A percentile compares a stretch with the other conserved stretches of the same genome.
These are phyloP conservation scores for Tupaia chinensis DNA, from an alignment of 2,113 vertebrate genomes.

Conservation along the genomic window DNA sequence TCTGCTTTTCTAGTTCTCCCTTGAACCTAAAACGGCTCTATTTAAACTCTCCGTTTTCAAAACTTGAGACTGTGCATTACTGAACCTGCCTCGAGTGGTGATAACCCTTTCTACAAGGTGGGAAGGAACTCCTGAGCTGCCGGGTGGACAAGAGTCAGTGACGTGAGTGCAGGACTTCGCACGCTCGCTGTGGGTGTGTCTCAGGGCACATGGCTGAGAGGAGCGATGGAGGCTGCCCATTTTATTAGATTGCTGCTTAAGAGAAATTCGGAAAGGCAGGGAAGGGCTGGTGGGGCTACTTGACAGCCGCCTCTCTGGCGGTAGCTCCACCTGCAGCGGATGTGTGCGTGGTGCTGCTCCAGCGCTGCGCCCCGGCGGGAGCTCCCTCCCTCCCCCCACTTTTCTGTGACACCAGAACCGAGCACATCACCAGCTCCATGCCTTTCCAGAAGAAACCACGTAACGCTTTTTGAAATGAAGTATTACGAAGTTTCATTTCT, in stretches of 20 bases:
- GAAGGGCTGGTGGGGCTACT: background rate
- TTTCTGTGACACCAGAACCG: background rate
- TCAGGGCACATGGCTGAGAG: background rate
- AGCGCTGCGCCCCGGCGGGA: background rate
- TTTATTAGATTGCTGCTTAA: background rate
- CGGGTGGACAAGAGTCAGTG: background rate
- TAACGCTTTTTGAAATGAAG: background rate
- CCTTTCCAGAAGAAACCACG: background rate
- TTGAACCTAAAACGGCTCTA: background rate
- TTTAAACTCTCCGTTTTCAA: background rate
- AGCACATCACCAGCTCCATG: background rate
- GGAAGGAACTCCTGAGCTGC: background rate
- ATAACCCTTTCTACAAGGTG: background rate
- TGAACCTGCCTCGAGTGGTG: background rate
- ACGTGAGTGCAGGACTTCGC: background rate
- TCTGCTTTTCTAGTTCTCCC: background rate
- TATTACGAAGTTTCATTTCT: background rate
- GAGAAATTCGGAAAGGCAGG: too few relatives aligned
- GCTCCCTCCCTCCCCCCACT: background rate
- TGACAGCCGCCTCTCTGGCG: background rate
- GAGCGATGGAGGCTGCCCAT: background rate
- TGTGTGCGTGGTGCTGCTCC: background rate
- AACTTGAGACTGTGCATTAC: background rate
- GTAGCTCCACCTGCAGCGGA: background rate
- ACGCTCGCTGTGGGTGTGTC: background rate